Percentiles rank a stretch among this genome's conserved stretches.
phyloP scores from a whole-genome alignment of 2,888 invertebrate species.

The Hydrotaea cyrtoneurina region DNA sequence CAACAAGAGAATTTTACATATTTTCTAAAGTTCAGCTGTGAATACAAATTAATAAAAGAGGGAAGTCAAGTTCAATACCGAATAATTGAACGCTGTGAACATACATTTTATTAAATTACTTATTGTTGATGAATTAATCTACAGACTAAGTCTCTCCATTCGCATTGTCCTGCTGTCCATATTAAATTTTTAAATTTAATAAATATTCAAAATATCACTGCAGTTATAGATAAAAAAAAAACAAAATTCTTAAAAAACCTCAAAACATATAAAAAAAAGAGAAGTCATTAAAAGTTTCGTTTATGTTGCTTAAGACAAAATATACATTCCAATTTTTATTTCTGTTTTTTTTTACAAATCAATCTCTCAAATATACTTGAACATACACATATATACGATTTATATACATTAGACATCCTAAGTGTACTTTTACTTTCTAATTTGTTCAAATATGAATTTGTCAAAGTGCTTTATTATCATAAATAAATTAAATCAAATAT shows the following conservation, averaged over 20 bases:
- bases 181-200: no score
- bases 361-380: neutral
- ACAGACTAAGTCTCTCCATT: no score
- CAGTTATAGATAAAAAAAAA: neutral
- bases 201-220: no score
- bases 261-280: neutral
- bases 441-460: slow-evolving; percentile 43
- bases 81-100: no score
- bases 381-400: neutral
- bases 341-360: neutral
- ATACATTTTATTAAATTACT: no score
- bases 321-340: neutral
- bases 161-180: no score
- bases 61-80: no score
- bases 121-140: no score
- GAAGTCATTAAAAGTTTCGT: neutral
- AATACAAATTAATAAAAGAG: no score
- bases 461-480: slow-evolving; percentile 48
- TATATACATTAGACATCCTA: slow-evolving; percentile 22
- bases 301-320: neutral
- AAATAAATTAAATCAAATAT: slow-evolving; percentile 23
- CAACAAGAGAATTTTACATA: no score
- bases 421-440: slow-evolving; percentile 45
- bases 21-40: no score
- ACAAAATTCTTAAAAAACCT: neutral